A percentile compares a stretch with the other conserved stretches of the same genome.
Conservation (phyloP, 1,140 invertebrate genomes). For the Octopus bimaculoides region DNA sequence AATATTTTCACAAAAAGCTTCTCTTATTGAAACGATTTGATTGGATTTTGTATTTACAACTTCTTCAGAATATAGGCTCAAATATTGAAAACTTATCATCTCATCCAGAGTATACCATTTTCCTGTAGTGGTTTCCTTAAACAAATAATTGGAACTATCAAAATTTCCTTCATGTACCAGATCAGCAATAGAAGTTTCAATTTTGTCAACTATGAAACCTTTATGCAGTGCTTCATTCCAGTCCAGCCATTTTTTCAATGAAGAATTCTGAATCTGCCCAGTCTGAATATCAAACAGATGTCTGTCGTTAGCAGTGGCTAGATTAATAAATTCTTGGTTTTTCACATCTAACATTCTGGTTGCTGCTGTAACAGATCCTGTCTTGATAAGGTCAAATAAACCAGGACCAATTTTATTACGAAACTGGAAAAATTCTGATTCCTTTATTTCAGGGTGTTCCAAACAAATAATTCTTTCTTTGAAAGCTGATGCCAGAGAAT, state of each 20-base stretch:
- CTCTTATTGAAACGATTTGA: background rate
- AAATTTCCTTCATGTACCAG: conserved; percentile 14
- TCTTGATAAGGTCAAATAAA: background rate
- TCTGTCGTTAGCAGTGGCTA: background rate
- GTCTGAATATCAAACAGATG: background rate
- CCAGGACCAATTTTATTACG: background rate
- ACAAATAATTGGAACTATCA: conserved; percentile 11
- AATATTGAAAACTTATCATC: conserved; percentile 26
- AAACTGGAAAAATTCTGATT: background rate
- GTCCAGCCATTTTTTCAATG: conserved; percentile 40
- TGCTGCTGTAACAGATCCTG: background rate
- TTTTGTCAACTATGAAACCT: conserved; percentile 36
- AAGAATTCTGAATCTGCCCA: background rate
- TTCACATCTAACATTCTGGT: background rate
- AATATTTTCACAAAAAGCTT: background rate
- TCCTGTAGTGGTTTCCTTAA: conserved; percentile 17
- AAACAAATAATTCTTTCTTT: conserved; percentile 33
- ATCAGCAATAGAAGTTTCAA: background rate
- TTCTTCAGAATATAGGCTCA: conserved; percentile 23
- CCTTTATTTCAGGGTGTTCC: background rate
- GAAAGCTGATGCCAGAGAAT: conserved; percentile 37
- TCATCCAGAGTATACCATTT: conserved; percentile 25
- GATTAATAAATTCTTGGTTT: background rate
- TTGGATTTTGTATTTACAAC: conserved; percentile 62
- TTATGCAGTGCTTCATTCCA: conserved; percentile 39